Base-by-base conservation (phyloP, 2,888 invertebrate genomes). In the Apoda limacodes region DNA sequence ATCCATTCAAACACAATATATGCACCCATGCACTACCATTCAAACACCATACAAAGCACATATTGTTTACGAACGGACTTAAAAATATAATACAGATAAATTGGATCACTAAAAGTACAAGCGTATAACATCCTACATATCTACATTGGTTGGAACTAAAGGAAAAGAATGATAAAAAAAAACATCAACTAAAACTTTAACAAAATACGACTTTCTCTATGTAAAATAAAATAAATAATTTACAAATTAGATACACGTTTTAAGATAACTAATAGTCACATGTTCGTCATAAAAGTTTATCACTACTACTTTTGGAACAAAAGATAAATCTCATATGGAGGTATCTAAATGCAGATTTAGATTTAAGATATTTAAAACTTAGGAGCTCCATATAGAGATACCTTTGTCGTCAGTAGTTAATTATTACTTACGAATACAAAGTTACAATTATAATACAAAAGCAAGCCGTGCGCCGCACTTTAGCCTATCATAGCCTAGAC, bases 121-220 rank as follows among this genome's bases (percentile, higher is more conserved):
- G 80, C 80, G 80, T 78, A 80, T 78, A 66, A 74, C 60, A 69
- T 67, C 69, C 78, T 78, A 80, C 58, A 60, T 56, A 66, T 64
- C 78, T 78, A 78, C 74, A 64, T 57, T 67, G 61, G 71, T 67
- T 71, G 71, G 71, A 71, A 68, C 75, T 74, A 72, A 52, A 56
- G 71, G 60, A 56, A 60, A 63, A 69, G 65, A 71, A 59, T 67
- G 7, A 69, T 68, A 34, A 7, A 65, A 59, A 60, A 59, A 72
- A 78, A 74, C 70, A 78, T 76, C 76, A 78, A 78, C 78, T 80
- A 80, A 72, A 80, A 78, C 78, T 75, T 80, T 78, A 80, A 80
- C 76, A 80, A 78, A 80, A 78, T 80, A 80, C 78, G 59, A 71
- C 72, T 70, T 78, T 78, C 72, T 78, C 78, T 78, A 78, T 78